phyloP scores from a whole-genome alignment of 2,113 vertebrate species.

The Gila orcuttii region DNA sequence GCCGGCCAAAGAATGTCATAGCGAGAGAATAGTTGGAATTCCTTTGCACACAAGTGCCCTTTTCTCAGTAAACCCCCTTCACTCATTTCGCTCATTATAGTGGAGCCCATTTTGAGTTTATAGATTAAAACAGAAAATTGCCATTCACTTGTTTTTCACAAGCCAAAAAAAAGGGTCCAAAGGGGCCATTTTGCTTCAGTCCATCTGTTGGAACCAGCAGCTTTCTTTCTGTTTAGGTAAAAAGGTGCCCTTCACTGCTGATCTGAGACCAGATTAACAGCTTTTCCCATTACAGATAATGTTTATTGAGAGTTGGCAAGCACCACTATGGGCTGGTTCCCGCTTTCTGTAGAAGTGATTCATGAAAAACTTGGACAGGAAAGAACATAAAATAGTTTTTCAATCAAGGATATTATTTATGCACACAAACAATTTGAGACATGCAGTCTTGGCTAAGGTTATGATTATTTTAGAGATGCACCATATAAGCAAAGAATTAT shows the following conservation, averaged over 20 bases:
- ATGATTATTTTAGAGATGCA: background rate
- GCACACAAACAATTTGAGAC: background rate
- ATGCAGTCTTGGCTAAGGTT: background rate
- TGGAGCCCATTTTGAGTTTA: constrained; percentile 39
- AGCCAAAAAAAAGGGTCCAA: background rate
- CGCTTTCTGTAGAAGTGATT: background rate
- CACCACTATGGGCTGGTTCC: background rate
- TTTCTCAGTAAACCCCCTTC: constrained; percentile 46
- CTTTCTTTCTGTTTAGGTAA: constrained; percentile 27
- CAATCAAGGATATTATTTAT: background rate
- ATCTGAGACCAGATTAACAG: constrained; percentile 8
- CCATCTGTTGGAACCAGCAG: constrained; percentile 41
- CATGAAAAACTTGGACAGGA: background rate
- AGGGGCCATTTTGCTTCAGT: constrained; percentile 18
- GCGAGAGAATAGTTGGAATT: constrained; percentile 50
- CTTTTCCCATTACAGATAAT: constrained; percentile 20
- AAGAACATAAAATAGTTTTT: background rate
- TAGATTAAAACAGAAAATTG: constrained; percentile 51
- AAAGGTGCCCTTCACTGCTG: constrained; percentile 12
- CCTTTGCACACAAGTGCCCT: constrained; percentile 28
- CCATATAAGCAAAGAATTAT: no score
- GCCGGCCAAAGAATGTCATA: constrained; percentile 39
- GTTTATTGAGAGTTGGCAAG: background rate
- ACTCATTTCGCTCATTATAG: constrained; percentile 26
- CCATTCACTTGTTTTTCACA: constrained; percentile 15